Evolutionary conservation across 2,888 invertebrate species (phyloP), one percentile per base, ranked within the genome.

Genomic region (Anoplius nigerrimus): DNA sequence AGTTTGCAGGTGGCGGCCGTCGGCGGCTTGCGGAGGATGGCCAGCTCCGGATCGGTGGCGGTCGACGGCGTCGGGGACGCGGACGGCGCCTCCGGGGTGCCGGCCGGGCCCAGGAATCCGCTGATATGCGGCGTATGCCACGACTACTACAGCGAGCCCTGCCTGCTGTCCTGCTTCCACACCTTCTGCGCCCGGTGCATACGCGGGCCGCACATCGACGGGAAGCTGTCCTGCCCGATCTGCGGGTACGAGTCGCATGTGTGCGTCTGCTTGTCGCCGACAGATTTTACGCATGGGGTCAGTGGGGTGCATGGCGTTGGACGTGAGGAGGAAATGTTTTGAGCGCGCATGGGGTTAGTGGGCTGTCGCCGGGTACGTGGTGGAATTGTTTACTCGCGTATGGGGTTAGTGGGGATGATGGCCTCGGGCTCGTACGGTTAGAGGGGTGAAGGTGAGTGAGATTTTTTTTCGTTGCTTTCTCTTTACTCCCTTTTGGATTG

Each of bases 161-260:
- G 93, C 79, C 91, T 94, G 59, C 89, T 94, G 54, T 90, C 90
- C 72, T 94, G 94, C 86, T 94, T 92, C 84, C 94, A 94, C 86
- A 93, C 93, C 54, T 93, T 93, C 87, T 94, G 94, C 88, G 90
- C 92, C 27, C 89, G 91, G 68, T 94, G 94, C 87, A 87, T 94
- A 69, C 90, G 91, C 57, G 92, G 92, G 52, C 89, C 92, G 71
- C 91, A 92, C 71, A 90, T 91, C 61, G 93, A 93, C 81, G 90
- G 91, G 61, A 91, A 92, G 80, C 87, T 94, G 70, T 87, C 90
- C 62, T 94, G 94, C 87, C 93, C 93, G 18, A 90, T 93, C 71
- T 94, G 94, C 90, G 92, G 93, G 93, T 93, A 77, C 48, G 48
- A 8, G 5, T 15, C 6, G 11, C 34, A 34, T 34, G 34, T 11